Evolutionary conservation across 2,797 vertebrate species (phyloP).

Genomic region (Chelonia mydas): DNA sequence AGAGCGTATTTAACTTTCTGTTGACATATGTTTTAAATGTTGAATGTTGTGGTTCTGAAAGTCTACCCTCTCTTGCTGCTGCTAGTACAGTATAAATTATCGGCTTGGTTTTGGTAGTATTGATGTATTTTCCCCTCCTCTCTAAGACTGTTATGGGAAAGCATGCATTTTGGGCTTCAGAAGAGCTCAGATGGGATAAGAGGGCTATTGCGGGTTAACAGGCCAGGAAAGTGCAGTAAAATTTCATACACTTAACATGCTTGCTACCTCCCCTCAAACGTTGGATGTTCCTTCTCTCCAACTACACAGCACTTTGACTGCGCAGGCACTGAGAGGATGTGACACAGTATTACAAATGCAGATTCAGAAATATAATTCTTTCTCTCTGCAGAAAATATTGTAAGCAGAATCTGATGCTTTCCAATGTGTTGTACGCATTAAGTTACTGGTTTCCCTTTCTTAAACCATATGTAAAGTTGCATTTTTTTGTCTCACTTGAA

Average conservation of each 20-base stretch:
- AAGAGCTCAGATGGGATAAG: constrained; percentile 14
- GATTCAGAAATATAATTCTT: neutral
- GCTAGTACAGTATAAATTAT: neutral
- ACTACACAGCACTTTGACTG: neutral
- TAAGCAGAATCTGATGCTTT: neutral
- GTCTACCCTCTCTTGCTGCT: neutral
- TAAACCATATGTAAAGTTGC: neutral
- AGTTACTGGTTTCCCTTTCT: neutral
- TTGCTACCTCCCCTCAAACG: neutral
- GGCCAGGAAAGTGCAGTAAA: neutral
- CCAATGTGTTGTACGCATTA: neutral
- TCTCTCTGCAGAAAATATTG: neutral
- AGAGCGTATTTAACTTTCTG: neutral
- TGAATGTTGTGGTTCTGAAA: neutral
- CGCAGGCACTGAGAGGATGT: neutral
- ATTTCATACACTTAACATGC: neutral
- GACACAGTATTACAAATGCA: neutral
- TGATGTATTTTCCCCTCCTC: neutral
- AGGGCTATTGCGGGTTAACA: neutral
- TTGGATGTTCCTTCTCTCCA: neutral
- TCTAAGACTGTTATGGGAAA: neutral
- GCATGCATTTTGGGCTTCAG: neutral
- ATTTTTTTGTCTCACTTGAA: neutral
- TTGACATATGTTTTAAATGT: neutral
- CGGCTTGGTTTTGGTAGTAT: neutral